Conservation (phyloP, 2,797 vertebrate species). For the Pitangus sulphuratus region DNA sequence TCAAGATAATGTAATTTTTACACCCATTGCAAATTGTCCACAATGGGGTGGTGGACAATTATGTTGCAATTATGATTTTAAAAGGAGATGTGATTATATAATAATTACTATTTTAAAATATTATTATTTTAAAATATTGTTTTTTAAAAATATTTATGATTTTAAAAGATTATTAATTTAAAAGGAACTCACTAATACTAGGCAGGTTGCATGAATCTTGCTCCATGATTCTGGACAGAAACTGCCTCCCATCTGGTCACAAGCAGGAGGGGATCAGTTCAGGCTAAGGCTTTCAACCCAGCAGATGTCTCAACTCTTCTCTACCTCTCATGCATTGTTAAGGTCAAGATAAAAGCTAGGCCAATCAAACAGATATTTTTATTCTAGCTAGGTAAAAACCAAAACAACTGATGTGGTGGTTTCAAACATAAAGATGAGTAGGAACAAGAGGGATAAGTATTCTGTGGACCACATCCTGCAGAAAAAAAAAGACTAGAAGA, state of each 20-base stretch:
- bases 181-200: background rate
- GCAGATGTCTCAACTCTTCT: background rate
- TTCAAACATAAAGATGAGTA: background rate
- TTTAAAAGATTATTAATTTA: background rate
- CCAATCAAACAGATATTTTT: background rate
- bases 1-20: background rate
- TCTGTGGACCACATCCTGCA: background rate
- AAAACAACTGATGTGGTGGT: accelerated
- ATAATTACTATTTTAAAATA: background rate
- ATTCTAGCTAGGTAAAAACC: background rate
- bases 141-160: background rate
- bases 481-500: background rate
- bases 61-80: background rate
- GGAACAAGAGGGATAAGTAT: background rate
- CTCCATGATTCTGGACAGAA: background rate
- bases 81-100: background rate
- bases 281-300: background rate
- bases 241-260: background rate
- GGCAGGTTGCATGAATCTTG: background rate
- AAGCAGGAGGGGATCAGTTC: background rate
- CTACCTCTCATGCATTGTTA: background rate
- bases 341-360: background rate
- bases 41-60: background rate
- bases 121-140: background rate
- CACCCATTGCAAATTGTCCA: background rate